Evolutionary conservation across 2,797 vertebrate genomes (phyloP).

Genomic region (Takifugu ocellatus): DNA sequence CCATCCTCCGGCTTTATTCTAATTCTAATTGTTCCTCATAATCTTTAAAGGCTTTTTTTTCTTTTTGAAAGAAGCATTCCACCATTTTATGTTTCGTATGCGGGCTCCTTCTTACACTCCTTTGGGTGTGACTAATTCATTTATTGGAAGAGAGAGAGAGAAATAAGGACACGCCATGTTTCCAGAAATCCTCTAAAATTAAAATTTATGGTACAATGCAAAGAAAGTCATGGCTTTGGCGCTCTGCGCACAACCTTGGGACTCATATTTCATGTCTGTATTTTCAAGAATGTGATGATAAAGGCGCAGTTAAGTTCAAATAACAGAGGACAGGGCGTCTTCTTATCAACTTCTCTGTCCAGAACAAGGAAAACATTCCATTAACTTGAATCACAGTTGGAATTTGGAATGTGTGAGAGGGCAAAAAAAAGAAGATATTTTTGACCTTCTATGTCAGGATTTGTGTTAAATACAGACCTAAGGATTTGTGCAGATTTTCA

Average conservation of each 20-base stretch:
- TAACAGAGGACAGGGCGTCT: too few species aligned
- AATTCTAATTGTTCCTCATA: too few species aligned
- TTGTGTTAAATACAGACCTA: too few species aligned
- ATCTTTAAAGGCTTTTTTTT: too few species aligned
- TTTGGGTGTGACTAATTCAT: conserved; percentile 53
- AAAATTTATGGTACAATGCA: conserved; percentile 20
- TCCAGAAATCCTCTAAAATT: conserved; percentile 35
- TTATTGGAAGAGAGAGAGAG: conserved; percentile 29
- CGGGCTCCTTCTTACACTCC: conserved; percentile 43
- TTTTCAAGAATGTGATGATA: conserved; percentile 4
- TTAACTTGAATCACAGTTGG: too few species aligned
- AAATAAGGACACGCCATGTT: conserved; percentile 7
- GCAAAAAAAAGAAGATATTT: too few species aligned
- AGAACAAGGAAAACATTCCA: too few species aligned
- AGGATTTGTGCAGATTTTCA: too few species aligned
- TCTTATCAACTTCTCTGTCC: too few species aligned
- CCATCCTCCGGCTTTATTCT: too few species aligned
- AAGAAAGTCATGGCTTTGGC: conserved; percentile 20
- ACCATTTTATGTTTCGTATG: conserved; percentile 36
- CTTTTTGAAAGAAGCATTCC: conserved; percentile 7
- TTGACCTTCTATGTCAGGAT: too few species aligned
- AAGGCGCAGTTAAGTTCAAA: not conserved
- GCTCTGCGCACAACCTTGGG: conserved; percentile 17
- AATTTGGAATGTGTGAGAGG: too few species aligned
- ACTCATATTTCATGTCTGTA: conserved; percentile 21